These are phyloP conservation scores for Orthosia cruda DNA, from an alignment of 2,888 invertebrate species.

Conservation along the genomic window DNA sequence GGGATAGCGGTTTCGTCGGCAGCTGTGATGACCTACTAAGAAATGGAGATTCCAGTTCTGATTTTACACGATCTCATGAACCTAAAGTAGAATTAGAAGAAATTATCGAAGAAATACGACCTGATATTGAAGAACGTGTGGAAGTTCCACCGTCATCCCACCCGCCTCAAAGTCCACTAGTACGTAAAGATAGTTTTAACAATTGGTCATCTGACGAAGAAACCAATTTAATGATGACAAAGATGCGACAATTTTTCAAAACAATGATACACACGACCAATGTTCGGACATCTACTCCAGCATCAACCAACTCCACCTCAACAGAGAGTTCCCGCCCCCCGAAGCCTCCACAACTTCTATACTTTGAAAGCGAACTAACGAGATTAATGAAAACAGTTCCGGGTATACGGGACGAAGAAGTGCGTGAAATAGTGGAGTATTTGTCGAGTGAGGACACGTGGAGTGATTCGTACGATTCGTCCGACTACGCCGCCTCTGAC, in stretches of 20 bases:
- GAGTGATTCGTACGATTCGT: conserved; percentile 98
- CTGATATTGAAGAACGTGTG: conserved; percentile 89
- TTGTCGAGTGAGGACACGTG: conserved; percentile 98
- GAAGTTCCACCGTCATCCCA: conserved; percentile 90
- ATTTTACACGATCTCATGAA: conserved; percentile 89
- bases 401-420: conserved; percentile 97
- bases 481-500: conserved; percentile 97
- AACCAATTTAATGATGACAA: conserved; percentile 98
- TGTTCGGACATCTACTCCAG: conserved; percentile 90
- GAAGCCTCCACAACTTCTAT: conserved; percentile 96
- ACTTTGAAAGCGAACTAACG: conserved; percentile 97
- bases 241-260: conserved; percentile 98
- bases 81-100: conserved; percentile 92
- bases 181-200: conserved; percentile 97
- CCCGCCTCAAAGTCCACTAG: conserved; percentile 92
- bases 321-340: conserved; percentile 92
- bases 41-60: conserved; percentile 92
- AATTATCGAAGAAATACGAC: conserved; percentile 92
- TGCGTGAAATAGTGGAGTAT: conserved; percentile 98
- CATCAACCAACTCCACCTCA: conserved; percentile 90
- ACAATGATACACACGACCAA: conserved; percentile 95
- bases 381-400: conserved; percentile 98
- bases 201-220: conserved; percentile 99
- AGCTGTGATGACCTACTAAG: conserved; percentile 97
- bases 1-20: conserved; percentile 97